Evolutionary conservation across 2,113 vertebrate species (phyloP), one percentile per base, ranked within the genome.

Genomic region (Ursus arctos): DNA sequence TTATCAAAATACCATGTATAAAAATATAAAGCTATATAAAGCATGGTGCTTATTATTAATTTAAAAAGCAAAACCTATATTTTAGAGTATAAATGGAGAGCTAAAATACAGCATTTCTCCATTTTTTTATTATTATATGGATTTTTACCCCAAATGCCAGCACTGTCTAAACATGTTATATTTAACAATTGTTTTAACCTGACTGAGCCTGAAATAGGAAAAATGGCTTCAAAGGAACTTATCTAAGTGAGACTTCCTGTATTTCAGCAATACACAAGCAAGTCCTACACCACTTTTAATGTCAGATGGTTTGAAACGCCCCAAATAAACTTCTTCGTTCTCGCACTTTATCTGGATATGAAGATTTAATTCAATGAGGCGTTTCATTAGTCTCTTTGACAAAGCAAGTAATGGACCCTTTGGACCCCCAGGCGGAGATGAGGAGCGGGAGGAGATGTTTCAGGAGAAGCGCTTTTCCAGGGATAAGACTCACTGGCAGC

Each of bases 181-280:
- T 91, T 74, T 95, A 87, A 91, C 0, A 0, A 69, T 80, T 92
- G 61, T 97, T 98, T 97, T 95, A 79, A 69, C 67, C 18, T 80
- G 88, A 91, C 51, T 93, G 77, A 93, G 69, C 71, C 83, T 36
- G 94, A 97, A 95, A 77, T 71, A 97, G 93, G 87, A 98, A 98
- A 98, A 88, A 96, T 6, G 95, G 51, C 61, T 96, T 91, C 83
- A 97, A 97, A 89, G 53, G 53, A 93, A 93, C 84, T 94, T 85
- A 67, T 89, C 77, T 53, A 94, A 95, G 97, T n/a, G 33, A 81
- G 88, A 95, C 63, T 81, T 84, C 4, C 33, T 82, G 18, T 16
- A 47, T 79, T 96, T 98, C 93, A 77, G 76, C 57, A 91, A 26
- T 84, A 24, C 31, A 28, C 10, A 2, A 2, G 26, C 5, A 2